A percentile compares a stretch with the other conserved stretches of the same genome.
Evolutionary conservation across 2,113 vertebrate species (phyloP).

Genomic region (Lepus americanus): DNA sequence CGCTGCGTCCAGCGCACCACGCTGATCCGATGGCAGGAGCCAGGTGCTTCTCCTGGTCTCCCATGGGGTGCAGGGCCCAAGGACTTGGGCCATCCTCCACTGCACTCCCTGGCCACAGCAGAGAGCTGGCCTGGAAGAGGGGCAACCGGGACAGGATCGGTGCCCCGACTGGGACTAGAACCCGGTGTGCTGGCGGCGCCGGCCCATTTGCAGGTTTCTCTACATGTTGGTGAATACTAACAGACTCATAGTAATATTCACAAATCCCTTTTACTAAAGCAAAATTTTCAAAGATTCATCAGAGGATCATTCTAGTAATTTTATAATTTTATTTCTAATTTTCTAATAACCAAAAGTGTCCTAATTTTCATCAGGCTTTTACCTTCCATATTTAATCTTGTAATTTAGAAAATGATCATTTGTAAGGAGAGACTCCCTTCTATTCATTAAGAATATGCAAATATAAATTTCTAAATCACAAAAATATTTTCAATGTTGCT

Average conservation of each 20-base stretch:
- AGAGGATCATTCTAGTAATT: neutral
- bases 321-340: conserved; percentile 27
- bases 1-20: too few species aligned
- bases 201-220: conserved; percentile 36
- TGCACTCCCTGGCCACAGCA: too few species aligned
- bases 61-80: too few species aligned
- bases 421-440: neutral
- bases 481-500: conserved; percentile 36
- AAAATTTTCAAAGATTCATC: neutral
- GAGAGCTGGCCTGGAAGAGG: too few species aligned
- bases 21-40: too few species aligned
- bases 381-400: conserved; percentile 1
- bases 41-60: too few species aligned
- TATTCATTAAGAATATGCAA: neutral
- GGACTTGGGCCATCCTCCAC: too few species aligned
- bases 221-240: neutral
- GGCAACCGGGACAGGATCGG: too few species aligned
- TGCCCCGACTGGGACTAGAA: too few species aligned
- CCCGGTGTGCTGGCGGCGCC: too few species aligned
- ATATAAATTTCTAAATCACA: conserved; percentile 35
- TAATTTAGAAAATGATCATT: conserved; percentile 16
- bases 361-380: conserved; percentile 12
- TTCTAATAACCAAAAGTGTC: neutral
- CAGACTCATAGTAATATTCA: neutral
- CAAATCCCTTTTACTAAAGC: neutral